Evolutionary conservation across 2,797 vertebrate genomes (phyloP).

Genomic region (Peromyscus aztecus): DNA sequence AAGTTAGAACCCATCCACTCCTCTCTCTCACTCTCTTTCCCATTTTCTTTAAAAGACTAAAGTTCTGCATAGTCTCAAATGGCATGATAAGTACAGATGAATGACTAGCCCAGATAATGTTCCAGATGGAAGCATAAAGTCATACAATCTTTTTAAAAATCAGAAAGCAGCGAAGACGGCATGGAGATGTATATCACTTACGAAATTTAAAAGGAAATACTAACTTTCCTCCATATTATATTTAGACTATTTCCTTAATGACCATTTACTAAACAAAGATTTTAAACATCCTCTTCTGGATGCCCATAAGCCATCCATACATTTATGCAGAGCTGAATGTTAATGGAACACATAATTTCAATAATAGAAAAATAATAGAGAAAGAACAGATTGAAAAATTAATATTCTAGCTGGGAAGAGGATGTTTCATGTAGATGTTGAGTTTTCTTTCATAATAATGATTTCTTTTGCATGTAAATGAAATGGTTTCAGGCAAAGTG

Average conservation of each 20-base stretch:
- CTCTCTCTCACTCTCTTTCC: neutral
- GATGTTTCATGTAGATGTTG: slow-evolving; percentile 45
- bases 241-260: slow-evolving; percentile 43
- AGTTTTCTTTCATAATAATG: neutral
- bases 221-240: neutral
- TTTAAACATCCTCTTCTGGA: neutral
- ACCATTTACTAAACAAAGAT: slow-evolving; percentile 51
- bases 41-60: neutral
- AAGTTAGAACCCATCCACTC: neutral
- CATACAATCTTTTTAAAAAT: neutral
- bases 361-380: slow-evolving; percentile 72
- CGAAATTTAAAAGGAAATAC: slow-evolving; percentile 35
- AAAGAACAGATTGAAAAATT: slow-evolving; percentile 78
- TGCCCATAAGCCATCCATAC: neutral
- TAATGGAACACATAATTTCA: slow-evolving; percentile 67
- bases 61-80: neutral
- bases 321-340: slow-evolving; percentile 41
- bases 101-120: neutral
- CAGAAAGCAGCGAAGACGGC: neutral
- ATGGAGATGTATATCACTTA: neutral
- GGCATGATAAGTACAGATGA: neutral
- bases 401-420: slow-evolving; percentile 69
- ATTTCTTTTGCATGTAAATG: slow-evolving; percentile 77
- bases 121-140: neutral
- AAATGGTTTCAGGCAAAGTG: slow-evolving; percentile 59